Conservation (phyloP, 2,797 vertebrate genomes). For the Halcyon leucocephala region DNA sequence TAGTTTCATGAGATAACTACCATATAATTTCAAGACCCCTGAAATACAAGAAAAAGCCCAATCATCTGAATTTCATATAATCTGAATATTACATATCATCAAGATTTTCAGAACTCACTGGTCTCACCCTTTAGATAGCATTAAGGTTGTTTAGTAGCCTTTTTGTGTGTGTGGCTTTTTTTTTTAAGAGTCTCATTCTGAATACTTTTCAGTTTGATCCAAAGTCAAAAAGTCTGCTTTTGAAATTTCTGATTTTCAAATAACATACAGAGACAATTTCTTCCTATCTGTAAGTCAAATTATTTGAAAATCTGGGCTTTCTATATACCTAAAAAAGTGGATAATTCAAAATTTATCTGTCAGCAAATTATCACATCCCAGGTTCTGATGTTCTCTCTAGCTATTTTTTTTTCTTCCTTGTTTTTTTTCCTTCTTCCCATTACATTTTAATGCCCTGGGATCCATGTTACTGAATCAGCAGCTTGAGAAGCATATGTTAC, state of each 20-base stretch:
- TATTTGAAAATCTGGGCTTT: background rate
- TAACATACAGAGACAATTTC: background rate
- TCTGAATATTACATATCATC: background rate
- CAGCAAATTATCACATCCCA: background rate
- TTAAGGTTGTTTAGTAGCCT: background rate
- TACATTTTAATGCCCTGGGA: constrained; percentile 43
- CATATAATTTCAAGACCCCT: background rate
- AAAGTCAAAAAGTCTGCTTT: background rate
- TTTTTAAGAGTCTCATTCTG: background rate
- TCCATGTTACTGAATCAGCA: constrained; percentile 25
- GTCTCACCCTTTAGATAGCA: background rate
- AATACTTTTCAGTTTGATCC: background rate
- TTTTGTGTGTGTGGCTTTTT: background rate
- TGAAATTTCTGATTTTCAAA: background rate
- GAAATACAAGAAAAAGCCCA: background rate
- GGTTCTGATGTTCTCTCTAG: background rate
- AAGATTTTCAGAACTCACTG: background rate
- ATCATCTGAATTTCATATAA: background rate
- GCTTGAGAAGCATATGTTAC: constrained; percentile 47
- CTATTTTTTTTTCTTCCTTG: background rate
- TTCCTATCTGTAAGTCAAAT: background rate
- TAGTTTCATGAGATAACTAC: background rate
- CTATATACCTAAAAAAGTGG: background rate
- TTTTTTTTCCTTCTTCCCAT: background rate
- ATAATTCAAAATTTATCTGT: background rate